Percentiles rank a stretch among this genome's conserved stretches.
Evolutionary conservation across 2,888 invertebrate species (phyloP).

Genomic region (Scelioninae gen. 1): DNA sequence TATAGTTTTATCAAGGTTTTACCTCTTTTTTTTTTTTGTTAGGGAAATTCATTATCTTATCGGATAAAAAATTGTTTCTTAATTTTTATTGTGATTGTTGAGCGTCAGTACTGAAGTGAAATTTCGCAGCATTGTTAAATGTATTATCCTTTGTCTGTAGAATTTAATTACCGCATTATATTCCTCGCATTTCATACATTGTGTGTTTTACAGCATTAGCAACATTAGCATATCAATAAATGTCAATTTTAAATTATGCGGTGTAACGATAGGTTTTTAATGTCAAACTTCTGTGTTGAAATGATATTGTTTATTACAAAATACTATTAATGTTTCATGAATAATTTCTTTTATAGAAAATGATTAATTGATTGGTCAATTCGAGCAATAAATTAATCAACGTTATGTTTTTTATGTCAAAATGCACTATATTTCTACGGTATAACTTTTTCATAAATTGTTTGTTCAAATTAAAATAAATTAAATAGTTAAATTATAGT

Average conservation of each 20-base stretch:
- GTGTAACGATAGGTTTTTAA: conserved; percentile 35
- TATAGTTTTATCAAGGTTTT: too few relatives aligned
- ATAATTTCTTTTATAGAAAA: too few relatives aligned
- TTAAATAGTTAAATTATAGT: too few relatives aligned
- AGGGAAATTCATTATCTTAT: not conserved
- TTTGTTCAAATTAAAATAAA: too few relatives aligned
- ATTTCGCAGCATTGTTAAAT: conserved; percentile 10
- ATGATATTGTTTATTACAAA: conserved; percentile 19
- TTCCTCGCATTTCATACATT: conserved; percentile 30
- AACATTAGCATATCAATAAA: conserved; percentile 53
- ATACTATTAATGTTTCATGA: not conserved
- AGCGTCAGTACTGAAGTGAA: not conserved
- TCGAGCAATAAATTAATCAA: too few relatives aligned
- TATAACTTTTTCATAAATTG: too few relatives aligned
- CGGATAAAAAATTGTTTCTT: not conserved
- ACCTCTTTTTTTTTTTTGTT: too few relatives aligned
- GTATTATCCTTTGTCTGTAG: not conserved
- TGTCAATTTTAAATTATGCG: conserved; percentile 53
- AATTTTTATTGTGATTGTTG: not conserved
- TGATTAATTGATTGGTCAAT: too few relatives aligned
- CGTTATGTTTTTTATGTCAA: too few relatives aligned
- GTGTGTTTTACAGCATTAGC: conserved; percentile 4
- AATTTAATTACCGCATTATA: conserved; percentile 35
- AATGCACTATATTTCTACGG: too few relatives aligned
- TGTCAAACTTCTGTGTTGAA: conserved; percentile 35